These are phyloP conservation scores for Eulemur rubriventer DNA, from an alignment of 2,797 vertebrate species.

Conservation along the genomic window DNA sequence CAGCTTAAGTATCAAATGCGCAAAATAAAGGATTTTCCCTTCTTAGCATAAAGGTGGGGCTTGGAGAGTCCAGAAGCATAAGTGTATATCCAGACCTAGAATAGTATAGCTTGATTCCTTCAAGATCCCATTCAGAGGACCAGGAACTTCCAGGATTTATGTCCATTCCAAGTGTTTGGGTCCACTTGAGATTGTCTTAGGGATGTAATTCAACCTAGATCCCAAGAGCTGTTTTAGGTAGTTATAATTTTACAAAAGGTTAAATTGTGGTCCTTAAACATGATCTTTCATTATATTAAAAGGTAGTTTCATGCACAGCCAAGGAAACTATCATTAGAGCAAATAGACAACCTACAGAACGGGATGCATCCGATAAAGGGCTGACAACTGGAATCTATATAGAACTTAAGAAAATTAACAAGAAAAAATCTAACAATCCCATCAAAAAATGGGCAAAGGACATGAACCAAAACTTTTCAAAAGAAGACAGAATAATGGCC, in stretches of 20 bases:
- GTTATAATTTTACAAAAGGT: not conserved
- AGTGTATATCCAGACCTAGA: not conserved
- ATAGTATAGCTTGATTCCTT: not conserved
- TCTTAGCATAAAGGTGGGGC: not conserved
- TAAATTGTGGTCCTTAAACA: constrained; percentile 20
- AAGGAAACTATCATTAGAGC: too few species aligned
- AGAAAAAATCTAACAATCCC: too few species aligned
- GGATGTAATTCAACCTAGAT: not conserved
- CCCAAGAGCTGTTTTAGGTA: constrained; percentile 11
- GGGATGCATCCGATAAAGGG: too few species aligned
- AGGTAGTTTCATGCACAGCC: not conserved
- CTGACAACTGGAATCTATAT: too few species aligned
- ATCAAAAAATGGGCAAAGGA: too few species aligned
- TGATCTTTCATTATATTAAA: not conserved
- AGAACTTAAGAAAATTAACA: too few species aligned
- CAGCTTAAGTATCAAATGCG: not conserved
- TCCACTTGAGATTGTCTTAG: not conserved
- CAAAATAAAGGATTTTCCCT: not conserved
- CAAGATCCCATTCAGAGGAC: not conserved
- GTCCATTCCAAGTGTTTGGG: not conserved
- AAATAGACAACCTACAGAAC: too few species aligned
- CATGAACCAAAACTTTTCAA: too few species aligned
- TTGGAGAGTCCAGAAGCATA: not conserved
- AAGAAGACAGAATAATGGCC: too few species aligned
- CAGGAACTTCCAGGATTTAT: not conserved